Evolutionary conservation across 2,113 vertebrate genomes (phyloP), one percentile per base, ranked within the genome.

Genomic region (Pachypanchax playfairii): DNA sequence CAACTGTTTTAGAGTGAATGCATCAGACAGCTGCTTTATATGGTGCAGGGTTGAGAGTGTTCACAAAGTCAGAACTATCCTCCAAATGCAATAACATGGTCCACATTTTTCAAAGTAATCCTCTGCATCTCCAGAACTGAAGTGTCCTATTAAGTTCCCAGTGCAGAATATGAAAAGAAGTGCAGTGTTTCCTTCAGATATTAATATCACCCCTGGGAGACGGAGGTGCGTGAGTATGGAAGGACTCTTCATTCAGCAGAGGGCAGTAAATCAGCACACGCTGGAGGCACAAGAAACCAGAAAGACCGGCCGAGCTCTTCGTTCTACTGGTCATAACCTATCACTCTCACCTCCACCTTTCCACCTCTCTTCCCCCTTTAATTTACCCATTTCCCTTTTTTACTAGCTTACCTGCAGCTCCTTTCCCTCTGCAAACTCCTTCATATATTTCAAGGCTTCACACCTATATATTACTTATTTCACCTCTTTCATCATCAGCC

Each of bases 221-320:
- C 2, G n/a, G 70, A 65, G 58, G 72, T 50, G 53, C 22, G 44
- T 5, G 48, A 53, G 51, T 31, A 9, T 50, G 68, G 73, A 79
- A 70, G 59, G 73, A 41, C 48, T 70, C 81, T 73, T 81, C 64
- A 80, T 72, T 55, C n/a, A 6, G 66, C 39, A 25, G 36, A 41
- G 54, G 39, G 60, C 58, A 58, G 57, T 87, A 84, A 80, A 86
- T 85, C 80, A 85, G 18, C 62, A 59, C 54, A 50, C 49, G 55
- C 73, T 74, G 2, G 31, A 71, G 77, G 77, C 66, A 55, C 14
- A 69, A 48, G n/a, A 81, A 67, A 67, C 39, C 58, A 38, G 35
- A 38, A n/a, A 55, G 47, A 70, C 39, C 51, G 60, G 64, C 70
- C 57, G 48, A 49, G 36, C 63, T 21, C 52, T 24, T 49, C 31